Evolutionary conservation across 1,140 invertebrate species (phyloP), one percentile per base, ranked within the genome.

Genomic region (Sycobia sp.): DNA sequence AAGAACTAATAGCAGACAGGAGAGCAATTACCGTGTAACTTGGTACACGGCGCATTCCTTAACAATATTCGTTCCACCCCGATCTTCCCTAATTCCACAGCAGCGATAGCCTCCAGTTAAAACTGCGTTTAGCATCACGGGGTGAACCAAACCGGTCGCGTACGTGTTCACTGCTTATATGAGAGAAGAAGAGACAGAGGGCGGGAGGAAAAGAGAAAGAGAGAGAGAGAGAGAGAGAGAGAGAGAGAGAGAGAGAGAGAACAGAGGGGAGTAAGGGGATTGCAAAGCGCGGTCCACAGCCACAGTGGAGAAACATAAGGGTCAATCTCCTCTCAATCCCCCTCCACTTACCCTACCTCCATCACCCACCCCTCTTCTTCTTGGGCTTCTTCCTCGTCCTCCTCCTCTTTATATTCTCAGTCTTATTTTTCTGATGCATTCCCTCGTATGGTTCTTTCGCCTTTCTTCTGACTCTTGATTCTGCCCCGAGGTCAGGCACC

Each of bases 61-160:
- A 32, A 29, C 22, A 50, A 41, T 50, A 59, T 41, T 50, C 47
- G 10, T 13, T 43, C 8, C 27, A 22, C 27, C 25, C 46, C 23
- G 22, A 59, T 50, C 22, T 41, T 41, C n/a, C 34, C 27, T 29
- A 59, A 59, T 69, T 69, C 70, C 73, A 72, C 69, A 65, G 67
- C 63, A 65, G 59, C 64, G 71, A 72, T 69, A 69, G 70, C 73
- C 72, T 69, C 68, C 62, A 70, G 73, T 67, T 73, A 76, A 77
- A 76, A 73, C 71, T 76, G 74, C 72, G 73, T 76, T 77, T 77
- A 78, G 72, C 73, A 76, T 75, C 69, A 72, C 70, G 68, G 73
- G 76, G 72, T 78, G 74, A 80, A 77, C 78, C 70, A 79, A 80
- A 79, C 77, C 75, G 76, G 77, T 80, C 77, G 75, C 75, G 72